Base-by-base conservation (phyloP, 2,888 invertebrate species). In the Corythucha ciliata region DNA sequence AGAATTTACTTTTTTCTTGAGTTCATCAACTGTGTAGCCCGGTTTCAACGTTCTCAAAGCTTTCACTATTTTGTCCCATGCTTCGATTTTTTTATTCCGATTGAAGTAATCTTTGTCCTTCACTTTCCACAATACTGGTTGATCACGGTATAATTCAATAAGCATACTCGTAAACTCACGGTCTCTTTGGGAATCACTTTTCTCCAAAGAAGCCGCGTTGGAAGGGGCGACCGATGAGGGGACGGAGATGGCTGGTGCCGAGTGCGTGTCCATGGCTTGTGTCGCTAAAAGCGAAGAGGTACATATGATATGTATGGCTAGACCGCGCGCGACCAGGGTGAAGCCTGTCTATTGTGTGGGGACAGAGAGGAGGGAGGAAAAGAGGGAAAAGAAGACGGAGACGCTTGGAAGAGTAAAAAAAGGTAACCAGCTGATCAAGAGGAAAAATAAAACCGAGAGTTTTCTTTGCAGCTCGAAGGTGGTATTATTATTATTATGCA, bases 41-140 rank as follows among this genome's bases (percentile, higher is more conserved):
- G 45, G 45, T 45, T 45, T 45, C 4, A 45, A 45, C 20, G 33
- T 24, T 47, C 18, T 39, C 26, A 47, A 25, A n/a, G 48, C 12
- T 12, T 7, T 25, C 20, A 45, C 6, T 12, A 45, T 32, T 45
- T n/a, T 45, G 8, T 45, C 45, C 32, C 32, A 45, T 8, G 36
- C 26, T n/a, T n/a, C n/a, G n/a, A n/a, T n/a, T 16, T 25, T 20
- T 46, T 46, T 46, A 33, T 46, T 32, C 16, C 34, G 10, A 22
- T 46, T 46, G 22, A 34, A 32, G 21, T 46, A 46, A 20, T 46
- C 46, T 46, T 46, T 46, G n/a, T n/a, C n/a, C 22, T 46, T 46
- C n/a, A 46, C 34, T 33, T 46, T 32, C 46, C 46, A 46, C 46
- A 46, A 33, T 14, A n/a, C 46, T 33, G 46, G 34, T 12, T 20